Percentiles rank a stretch among this genome's conserved stretches.
These are phyloP conservation scores for Myiagra hebetior DNA, from an alignment of 2,113 vertebrate species.

Conservation along the genomic window DNA sequence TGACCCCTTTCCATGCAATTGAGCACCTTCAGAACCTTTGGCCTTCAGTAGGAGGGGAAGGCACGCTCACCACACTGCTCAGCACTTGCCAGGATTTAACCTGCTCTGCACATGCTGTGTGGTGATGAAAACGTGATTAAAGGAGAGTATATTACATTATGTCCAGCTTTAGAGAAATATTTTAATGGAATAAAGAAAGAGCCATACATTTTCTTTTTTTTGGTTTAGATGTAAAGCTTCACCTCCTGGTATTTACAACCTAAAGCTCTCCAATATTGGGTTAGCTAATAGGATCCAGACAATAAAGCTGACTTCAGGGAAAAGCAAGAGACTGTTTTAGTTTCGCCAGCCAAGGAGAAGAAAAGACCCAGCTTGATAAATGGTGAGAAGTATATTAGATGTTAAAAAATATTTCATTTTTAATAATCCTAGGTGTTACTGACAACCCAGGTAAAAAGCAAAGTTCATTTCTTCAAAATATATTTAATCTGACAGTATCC, in stretches of 20 bases:
- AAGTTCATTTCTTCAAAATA: slow-evolving; percentile 55
- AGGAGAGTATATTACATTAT: slow-evolving; percentile 20
- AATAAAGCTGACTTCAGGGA: slow-evolving; percentile 6
- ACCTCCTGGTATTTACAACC: slow-evolving; percentile 28
- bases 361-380: slow-evolving; percentile 37
- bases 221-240: slow-evolving; percentile 9
- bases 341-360: slow-evolving; percentile 4
- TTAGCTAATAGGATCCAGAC: slow-evolving; percentile 47
- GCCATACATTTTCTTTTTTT: not conserved
- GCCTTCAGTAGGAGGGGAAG: not conserved
- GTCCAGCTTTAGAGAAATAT: not conserved
- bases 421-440: slow-evolving; percentile 53
- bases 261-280: slow-evolving; percentile 8
- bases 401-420: slow-evolving; percentile 46
- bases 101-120: not conserved
- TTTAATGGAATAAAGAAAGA: slow-evolving; percentile 14
- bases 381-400: slow-evolving; percentile 28
- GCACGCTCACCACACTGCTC: not conserved
- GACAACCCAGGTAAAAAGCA: slow-evolving; percentile 43
- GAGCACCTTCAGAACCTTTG: not conserved
- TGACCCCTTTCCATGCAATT: not conserved
- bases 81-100: not conserved
- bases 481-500: slow-evolving; percentile 49
- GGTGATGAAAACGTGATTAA: not conserved
- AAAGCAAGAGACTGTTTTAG: not conserved